Evolutionary conservation across 2,113 vertebrate species (phyloP).

Genomic region (Platichthys flesus): DNA sequence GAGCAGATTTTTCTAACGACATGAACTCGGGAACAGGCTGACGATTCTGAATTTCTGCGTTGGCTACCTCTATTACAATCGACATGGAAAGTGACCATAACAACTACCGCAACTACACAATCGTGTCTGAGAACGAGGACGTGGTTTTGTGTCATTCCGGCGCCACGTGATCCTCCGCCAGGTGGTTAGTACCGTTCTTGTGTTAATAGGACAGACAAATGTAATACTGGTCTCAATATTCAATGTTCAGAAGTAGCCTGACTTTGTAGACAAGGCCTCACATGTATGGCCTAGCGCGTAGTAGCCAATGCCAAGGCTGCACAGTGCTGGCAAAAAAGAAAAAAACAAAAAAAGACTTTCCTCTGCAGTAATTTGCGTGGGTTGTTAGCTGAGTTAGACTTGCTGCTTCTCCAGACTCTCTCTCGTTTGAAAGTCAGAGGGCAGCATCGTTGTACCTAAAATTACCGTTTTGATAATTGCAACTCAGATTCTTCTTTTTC

Average conservation of each 20-base stretch:
- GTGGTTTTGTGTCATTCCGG: slow-evolving; percentile 6
- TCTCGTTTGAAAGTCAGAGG: background rate
- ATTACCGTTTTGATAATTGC: slow-evolving; percentile 11
- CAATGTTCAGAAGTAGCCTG: slow-evolving; percentile 72
- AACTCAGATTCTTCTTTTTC: slow-evolving; percentile 11
- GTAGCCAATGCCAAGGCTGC: slow-evolving; percentile 71
- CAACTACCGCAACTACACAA: slow-evolving; percentile 42
- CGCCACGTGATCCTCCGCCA: slow-evolving; percentile 30
- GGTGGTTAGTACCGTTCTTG: slow-evolving; percentile 39
- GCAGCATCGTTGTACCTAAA: background rate
- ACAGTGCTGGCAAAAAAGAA: slow-evolving; percentile 24
- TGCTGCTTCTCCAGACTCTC: slow-evolving; percentile 14
- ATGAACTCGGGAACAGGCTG: background rate
- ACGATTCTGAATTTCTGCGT: slow-evolving; percentile 39
- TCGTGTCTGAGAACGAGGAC: slow-evolving; percentile 39
- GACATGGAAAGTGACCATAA: slow-evolving; percentile 37
- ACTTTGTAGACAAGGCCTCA: slow-evolving; percentile 74
- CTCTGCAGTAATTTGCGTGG: background rate
- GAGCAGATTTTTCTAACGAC: background rate
- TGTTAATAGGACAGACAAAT: slow-evolving; percentile 62
- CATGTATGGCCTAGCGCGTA: slow-evolving; percentile 73
- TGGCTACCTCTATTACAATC: slow-evolving; percentile 36
- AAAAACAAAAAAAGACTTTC: background rate
- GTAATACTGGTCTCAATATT: slow-evolving; percentile 74
- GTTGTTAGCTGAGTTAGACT: background rate